These are phyloP conservation scores for Limnephilus rhombicus DNA, from an alignment of 2,888 invertebrate species.

Conservation along the genomic window DNA sequence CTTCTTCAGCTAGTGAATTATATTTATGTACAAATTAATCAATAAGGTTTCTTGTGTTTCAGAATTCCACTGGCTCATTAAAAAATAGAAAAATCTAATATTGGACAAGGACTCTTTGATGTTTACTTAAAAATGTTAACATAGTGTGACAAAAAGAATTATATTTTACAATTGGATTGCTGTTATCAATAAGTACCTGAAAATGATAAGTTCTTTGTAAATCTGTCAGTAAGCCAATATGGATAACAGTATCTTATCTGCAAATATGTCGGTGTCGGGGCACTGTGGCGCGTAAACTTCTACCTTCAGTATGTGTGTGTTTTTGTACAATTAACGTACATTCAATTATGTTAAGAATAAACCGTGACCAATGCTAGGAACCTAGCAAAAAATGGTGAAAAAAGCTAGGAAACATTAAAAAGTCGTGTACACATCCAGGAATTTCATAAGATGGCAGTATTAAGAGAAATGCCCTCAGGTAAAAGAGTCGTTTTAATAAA, in stretches of 20 bases:
- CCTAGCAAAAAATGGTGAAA: conserved; percentile 27
- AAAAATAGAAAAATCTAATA: neutral
- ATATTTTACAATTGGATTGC: neutral
- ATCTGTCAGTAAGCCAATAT: conserved; percentile 30
- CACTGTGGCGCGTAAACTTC: neutral
- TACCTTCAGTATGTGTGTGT: conserved; percentile 14
- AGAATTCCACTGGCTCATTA: neutral
- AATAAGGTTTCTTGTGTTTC: neutral
- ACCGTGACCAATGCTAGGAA: conserved; percentile 13
- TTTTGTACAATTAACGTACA: conserved; percentile 6
- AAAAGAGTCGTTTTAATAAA: conserved; percentile 4
- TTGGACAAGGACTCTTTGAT: neutral
- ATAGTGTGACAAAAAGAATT: neutral
- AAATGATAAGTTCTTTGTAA: conserved; percentile 32
- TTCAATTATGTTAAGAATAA: conserved; percentile 20
- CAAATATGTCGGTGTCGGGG: conserved; percentile 33
- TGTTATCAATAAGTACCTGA: conserved; percentile 40
- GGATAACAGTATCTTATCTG: conserved; percentile 48
- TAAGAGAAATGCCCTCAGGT: conserved; percentile 42
- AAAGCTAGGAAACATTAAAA: neutral
- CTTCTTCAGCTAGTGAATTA: no score
- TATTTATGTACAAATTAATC: no score
- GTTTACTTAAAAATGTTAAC: neutral
- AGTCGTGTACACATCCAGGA: conserved; percentile 8
- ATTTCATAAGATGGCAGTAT: conserved; percentile 42